Evolutionary conservation across 2,888 invertebrate genomes (phyloP).

Genomic region (Augiades crinisus): DNA sequence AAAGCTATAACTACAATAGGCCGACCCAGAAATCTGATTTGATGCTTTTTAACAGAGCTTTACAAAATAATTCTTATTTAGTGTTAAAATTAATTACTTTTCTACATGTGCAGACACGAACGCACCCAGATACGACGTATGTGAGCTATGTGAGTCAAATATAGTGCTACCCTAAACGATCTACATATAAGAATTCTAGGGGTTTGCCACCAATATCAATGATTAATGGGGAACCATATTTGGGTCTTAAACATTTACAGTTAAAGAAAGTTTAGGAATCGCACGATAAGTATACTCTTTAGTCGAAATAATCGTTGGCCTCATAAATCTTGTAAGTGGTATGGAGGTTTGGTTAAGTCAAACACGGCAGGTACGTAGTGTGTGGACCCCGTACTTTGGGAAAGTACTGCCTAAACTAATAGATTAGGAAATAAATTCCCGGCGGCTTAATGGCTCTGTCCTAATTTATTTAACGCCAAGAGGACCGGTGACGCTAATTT

Average conservation of each 20-base stretch:
- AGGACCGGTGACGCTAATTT: conserved; percentile 65
- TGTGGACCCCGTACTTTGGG: conserved; percentile 16
- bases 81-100: no score
- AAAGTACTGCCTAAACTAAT: conserved; percentile 39
- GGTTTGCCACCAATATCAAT: conserved; percentile 13
- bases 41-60: no score
- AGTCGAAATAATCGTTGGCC: conserved; percentile 40
- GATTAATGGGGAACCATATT: conserved; percentile 19
- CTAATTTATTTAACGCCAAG: conserved; percentile 66
- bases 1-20: no score
- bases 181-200: no score
- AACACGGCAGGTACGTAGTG: conserved; percentile 32
- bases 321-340: conserved; percentile 36
- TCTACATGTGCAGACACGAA: no score
- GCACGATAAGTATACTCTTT: conserved; percentile 25
- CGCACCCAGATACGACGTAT: no score
- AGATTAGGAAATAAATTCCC: conserved; percentile 59
- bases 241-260: conserved; percentile 18
- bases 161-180: no score
- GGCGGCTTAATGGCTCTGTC: conserved; percentile 56
- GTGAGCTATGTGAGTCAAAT: no score
- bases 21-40: no score
- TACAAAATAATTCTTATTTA: no score
- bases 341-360: conserved; percentile 35
- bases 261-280: conserved; percentile 21